Evolutionary conservation across 2,113 vertebrate species (phyloP), one percentile per base, ranked within the genome.

Genomic region (Pipa parva): DNA sequence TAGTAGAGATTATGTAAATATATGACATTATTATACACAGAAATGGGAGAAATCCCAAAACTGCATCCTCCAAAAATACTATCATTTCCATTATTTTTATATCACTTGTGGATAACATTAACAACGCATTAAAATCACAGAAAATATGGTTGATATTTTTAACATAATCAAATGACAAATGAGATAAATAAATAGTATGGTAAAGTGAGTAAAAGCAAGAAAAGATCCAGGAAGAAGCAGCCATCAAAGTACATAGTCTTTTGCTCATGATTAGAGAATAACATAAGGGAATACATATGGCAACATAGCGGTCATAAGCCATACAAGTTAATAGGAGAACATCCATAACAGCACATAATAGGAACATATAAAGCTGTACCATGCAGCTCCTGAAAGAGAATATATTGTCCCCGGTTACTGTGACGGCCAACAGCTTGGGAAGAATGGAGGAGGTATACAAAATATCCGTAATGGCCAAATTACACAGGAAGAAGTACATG

Each of bases 401-500:
- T 3, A 36, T 2, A 21, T 20, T 48, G 24, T 17, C 15, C 20
- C 28, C 13, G 6, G 25, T 63, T 2, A 73, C 18, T 21, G 66
- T 50, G n/a, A 57, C 59, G 22, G 31, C 46, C 20, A 75, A 17
- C 57, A 73, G 58, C 46, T 60, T 66, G 9, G 75, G 75, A 12
- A 73, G 5, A 7, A 62, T 72, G 29, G 63, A 18, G 12, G 52
- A 70, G 25, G 51, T 54, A 18, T 63, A 63, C 57, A 60, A 51
- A 37, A 70, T 15, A 2, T 73, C 65, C 31, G 22, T 51, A 8
- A 29, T 20, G 5, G 72, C 62, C 28, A 64, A 59, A 17, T 46
- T 73, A 18, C 63, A 60, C 4, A 74, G 51, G 12, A 74, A 74
- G 8, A 74, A 48, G n/a, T 74, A 71, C 73, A 74, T 71, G 7